A percentile compares a stretch with the other conserved stretches of the same genome.
These are phyloP conservation scores for Apotomis capreana DNA, from an alignment of 2,888 invertebrate genomes.

Conservation along the genomic window DNA sequence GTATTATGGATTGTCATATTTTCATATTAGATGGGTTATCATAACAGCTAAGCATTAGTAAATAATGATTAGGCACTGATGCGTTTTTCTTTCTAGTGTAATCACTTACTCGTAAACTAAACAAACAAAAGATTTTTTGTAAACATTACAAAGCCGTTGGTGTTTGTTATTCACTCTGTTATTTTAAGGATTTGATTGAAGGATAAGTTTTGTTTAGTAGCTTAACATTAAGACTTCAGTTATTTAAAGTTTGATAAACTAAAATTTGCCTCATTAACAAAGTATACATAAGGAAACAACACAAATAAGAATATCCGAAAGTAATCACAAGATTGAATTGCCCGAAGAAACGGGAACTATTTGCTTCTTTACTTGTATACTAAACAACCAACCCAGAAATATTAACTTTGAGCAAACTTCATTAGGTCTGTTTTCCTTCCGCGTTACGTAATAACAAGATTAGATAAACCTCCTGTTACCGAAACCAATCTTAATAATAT, in stretches of 20 bases:
- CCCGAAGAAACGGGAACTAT: neutral
- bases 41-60: too few species aligned
- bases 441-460: neutral
- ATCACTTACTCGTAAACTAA: too few species aligned
- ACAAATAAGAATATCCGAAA: neutral
- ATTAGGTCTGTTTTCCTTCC: neutral
- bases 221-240: too few species aligned
- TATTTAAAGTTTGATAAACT: neutral
- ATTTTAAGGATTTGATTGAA: too few species aligned
- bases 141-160: too few species aligned
- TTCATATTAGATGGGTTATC: too few species aligned
- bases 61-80: too few species aligned
- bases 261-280: neutral
- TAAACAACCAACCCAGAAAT: neutral
- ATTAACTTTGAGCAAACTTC: neutral
- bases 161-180: too few species aligned
- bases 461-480: neutral
- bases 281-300: neutral
- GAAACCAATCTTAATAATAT: neutral
- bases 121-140: too few species aligned
- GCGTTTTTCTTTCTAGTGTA: too few species aligned
- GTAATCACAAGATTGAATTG: conserved; percentile 1
- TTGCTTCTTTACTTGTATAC: conserved; percentile 2
- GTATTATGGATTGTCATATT: too few species aligned
- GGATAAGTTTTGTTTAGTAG: too few species aligned